Conservation (phyloP, 2,888 invertebrate species). For the Entomobrya multifasciata region DNA sequence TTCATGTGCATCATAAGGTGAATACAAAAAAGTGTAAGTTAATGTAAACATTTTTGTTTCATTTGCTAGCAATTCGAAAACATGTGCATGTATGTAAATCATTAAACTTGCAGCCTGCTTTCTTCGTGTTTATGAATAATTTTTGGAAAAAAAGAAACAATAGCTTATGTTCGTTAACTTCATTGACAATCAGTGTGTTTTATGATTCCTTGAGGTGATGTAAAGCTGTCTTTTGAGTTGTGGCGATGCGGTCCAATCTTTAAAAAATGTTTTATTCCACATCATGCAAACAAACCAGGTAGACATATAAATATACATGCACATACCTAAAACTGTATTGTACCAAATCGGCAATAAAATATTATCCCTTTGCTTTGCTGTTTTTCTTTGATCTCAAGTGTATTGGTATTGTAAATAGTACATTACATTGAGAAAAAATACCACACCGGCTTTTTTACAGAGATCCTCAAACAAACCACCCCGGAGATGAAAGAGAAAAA, state of each 20-base stretch:
- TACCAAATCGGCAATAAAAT: constrained; percentile 1
- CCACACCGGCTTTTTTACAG: constrained; percentile 40
- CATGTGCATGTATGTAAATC: constrained; percentile 41
- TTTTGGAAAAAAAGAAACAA: constrained; percentile 31
- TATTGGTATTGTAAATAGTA: constrained; percentile 15
- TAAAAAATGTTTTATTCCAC: constrained; percentile 22
- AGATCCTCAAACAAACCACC: constrained; percentile 40
- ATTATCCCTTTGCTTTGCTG: constrained; percentile 7
- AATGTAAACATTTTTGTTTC: constrained; percentile 17
- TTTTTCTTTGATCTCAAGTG: not conserved
- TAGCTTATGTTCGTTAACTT: constrained; percentile 8
- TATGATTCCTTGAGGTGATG: constrained; percentile 68
- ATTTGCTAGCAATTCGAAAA: not conserved
- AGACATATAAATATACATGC: not conserved
- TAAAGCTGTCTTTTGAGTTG: constrained; percentile 32
- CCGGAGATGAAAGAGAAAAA: constrained; percentile 34
- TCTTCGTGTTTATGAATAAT: constrained; percentile 53
- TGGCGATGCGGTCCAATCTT: constrained; percentile 5
- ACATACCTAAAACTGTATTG: not conserved
- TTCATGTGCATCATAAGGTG: not conserved
- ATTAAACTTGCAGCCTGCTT: constrained; percentile 19
- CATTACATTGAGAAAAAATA: not conserved
- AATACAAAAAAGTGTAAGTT: constrained; percentile 5
- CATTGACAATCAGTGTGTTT: constrained; percentile 63
- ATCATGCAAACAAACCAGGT: constrained; percentile 43